Percentiles rank a stretch among this genome's conserved stretches.
phyloP scores from a whole-genome alignment of 2,888 invertebrate species.

The Drosophila demipolita region DNA sequence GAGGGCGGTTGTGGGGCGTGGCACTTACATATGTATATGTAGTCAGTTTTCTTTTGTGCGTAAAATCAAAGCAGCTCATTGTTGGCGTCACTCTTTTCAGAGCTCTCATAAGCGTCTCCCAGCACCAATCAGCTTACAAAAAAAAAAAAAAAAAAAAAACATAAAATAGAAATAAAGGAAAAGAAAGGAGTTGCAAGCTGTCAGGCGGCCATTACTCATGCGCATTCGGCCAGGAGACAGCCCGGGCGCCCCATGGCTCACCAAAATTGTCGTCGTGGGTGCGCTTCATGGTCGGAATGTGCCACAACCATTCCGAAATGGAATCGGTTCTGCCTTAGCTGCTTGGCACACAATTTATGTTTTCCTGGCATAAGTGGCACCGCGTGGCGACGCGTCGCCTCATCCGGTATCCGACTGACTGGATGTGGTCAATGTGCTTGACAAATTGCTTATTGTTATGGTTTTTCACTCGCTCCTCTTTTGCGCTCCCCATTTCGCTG shows the following conservation, averaged over 20 bases:
- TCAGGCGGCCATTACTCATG: slow-evolving; percentile 72
- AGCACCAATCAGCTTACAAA: slow-evolving; percentile 6
- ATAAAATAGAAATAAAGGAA: background rate
- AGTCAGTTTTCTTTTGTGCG: slow-evolving; percentile 1
- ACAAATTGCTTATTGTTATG: slow-evolving; percentile 83
- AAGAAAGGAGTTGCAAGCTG: slow-evolving; percentile 29
- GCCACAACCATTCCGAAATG: slow-evolving; percentile 30
- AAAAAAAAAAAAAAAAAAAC: background rate
- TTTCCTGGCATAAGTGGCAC: slow-evolving; percentile 79
- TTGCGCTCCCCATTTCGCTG: slow-evolving; percentile 10
- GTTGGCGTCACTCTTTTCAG: slow-evolving; percentile 10
- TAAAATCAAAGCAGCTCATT: slow-evolving; percentile 26
- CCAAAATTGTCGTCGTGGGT: slow-evolving; percentile 26
- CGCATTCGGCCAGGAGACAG: slow-evolving; percentile 37
- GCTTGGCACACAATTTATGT: slow-evolving; percentile 77
- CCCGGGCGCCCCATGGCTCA: slow-evolving; percentile 20
- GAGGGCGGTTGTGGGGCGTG: too few relatives aligned
- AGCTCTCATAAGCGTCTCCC: slow-evolving; percentile 13
- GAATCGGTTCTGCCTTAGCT: slow-evolving; percentile 34
- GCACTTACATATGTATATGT: background rate
- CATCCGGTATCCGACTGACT: slow-evolving; percentile 46
- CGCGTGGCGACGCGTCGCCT: slow-evolving; percentile 37
- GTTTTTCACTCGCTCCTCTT: slow-evolving; percentile 40
- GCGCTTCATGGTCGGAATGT: slow-evolving; percentile 41
- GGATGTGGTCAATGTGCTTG: slow-evolving; percentile 79